A percentile compares a stretch with the other conserved stretches of the same genome.
These are phyloP conservation scores for Chionoecetes opilio DNA, from an alignment of 1,140 invertebrate species.

Conservation along the genomic window DNA sequence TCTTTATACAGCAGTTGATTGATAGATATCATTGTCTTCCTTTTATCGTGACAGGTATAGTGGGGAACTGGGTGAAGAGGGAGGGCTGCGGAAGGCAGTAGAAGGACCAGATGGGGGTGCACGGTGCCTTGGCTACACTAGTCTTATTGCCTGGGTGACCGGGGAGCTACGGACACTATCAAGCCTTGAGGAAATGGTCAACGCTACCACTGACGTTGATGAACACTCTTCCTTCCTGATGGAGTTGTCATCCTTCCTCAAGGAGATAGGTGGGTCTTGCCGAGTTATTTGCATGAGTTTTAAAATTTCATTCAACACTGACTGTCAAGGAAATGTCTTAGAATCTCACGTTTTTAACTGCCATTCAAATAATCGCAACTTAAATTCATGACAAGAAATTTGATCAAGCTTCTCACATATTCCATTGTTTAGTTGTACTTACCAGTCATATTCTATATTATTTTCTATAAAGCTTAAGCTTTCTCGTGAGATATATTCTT, in stretches of 20 bases:
- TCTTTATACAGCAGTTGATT: not conserved
- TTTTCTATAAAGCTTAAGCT: too few species aligned
- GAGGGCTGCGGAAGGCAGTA: constrained; percentile 28
- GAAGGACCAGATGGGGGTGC: constrained; percentile 57
- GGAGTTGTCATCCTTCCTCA: constrained; percentile 68
- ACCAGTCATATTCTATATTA: too few species aligned
- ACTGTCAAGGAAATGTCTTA: too few species aligned
- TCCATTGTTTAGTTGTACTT: too few species aligned
- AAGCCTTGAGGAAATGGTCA: constrained; percentile 70
- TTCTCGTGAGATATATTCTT: not conserved
- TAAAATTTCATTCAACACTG: too few species aligned
- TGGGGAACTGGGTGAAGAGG: constrained; percentile 63
- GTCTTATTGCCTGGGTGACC: constrained; percentile 65
- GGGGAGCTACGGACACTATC: constrained; percentile 53
- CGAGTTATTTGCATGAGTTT: too few species aligned
- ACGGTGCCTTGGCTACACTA: constrained; percentile 44
- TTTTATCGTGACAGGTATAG: constrained; percentile 49
- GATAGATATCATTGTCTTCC: not conserved
- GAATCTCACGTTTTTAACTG: too few species aligned
- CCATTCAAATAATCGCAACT: too few species aligned
- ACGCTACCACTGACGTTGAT: constrained; percentile 52
- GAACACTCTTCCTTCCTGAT: constrained; percentile 72
- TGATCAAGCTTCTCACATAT: too few species aligned
- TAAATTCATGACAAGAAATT: too few species aligned
- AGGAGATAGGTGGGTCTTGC: constrained; percentile 56